Evolutionary conservation across 1,140 invertebrate genomes (phyloP), one percentile per base, ranked within the genome.

Genomic region (Zaprionus lachaisei): DNA sequence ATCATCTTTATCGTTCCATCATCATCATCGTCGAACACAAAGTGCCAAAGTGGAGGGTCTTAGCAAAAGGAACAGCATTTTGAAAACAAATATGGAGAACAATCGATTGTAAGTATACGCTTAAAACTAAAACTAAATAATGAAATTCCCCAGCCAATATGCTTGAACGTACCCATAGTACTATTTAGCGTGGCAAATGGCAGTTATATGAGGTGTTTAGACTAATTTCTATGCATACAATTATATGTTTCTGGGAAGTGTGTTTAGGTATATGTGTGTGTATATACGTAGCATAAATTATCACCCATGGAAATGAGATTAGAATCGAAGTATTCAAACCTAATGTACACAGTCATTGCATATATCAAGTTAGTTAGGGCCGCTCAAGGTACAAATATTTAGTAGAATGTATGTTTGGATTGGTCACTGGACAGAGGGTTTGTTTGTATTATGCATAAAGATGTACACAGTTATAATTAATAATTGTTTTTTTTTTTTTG

Each of bases 31-130:
- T 83, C 61, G 54, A 83, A 87, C 83, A 87, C 85, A 90, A 90
- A 90, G 84, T 90, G 85, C 85, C 58, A 81, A 89, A 89, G 71
- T 87, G 84, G 74, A 87, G 80, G 84, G 81, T 84, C 73, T 63
- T 89, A 86, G 85, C 85, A 90, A 87, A 89, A 84, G 84, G 85
- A 90, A 90, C 85, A 90, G 84, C 84, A 83, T 79, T 80, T 84
- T 51, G 63, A 70, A 85, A 85, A 78, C 66, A 73, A 65, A 83
- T 80, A 74, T 73, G 60, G 54, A 74, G 62, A 78, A 81, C 58
- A 79, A 83, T 84, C 68, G 84, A 87, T 89, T 90, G 75, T 87
- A 87, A 87, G 60, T 49, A 75, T 75, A 89, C 81, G 73, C 83
- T 89, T 87, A 87, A 80, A 37, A 85, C 72, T 77, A 82, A 64